Evolutionary conservation across 2,888 invertebrate species (phyloP).

Genomic region (Lypha dubia): DNA sequence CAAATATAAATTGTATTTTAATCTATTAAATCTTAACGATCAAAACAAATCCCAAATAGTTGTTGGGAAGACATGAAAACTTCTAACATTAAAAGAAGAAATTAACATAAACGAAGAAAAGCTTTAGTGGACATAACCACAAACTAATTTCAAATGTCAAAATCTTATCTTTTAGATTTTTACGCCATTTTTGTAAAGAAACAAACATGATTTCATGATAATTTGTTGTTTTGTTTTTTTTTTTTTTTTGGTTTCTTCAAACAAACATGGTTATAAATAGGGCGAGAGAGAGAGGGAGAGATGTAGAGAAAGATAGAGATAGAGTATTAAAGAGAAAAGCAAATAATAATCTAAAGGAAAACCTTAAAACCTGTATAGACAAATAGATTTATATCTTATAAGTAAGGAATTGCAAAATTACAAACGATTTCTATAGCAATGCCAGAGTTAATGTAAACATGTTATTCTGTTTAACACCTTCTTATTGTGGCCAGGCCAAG

Average conservation of each 20-base stretch:
- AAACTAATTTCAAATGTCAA: conserved; percentile 82
- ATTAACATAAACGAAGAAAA: not conserved
- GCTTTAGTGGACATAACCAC: conserved; percentile 61
- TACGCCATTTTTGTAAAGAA: conserved; percentile 57
- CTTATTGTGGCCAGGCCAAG: conserved; percentile 44
- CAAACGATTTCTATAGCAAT: conserved; percentile 49
- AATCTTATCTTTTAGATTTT: conserved; percentile 78
- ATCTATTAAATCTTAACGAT: conserved; percentile 50
- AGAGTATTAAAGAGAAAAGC: not conserved
- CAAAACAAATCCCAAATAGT: conserved; percentile 40
- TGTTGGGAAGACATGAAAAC: conserved; percentile 14
- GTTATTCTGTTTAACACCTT: conserved; percentile 69
- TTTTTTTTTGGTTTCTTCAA: not conserved
- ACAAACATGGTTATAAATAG: conserved; percentile 25
- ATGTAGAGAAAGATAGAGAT: not conserved
- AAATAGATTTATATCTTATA: conserved; percentile 59
- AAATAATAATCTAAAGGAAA: conserved; percentile 30
- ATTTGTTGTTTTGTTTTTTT: conserved; percentile 59
- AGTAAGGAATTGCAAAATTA: conserved; percentile 53
- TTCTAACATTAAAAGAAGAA: not conserved
- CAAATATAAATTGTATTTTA: conserved; percentile 32
- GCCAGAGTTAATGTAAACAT: conserved; percentile 42
- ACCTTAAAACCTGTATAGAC: conserved; percentile 60
- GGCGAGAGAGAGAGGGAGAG: conserved; percentile 10
- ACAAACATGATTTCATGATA: conserved; percentile 80